phyloP scores from a whole-genome alignment of 2,113 vertebrate species.

The Aleadryas rufinucha region DNA sequence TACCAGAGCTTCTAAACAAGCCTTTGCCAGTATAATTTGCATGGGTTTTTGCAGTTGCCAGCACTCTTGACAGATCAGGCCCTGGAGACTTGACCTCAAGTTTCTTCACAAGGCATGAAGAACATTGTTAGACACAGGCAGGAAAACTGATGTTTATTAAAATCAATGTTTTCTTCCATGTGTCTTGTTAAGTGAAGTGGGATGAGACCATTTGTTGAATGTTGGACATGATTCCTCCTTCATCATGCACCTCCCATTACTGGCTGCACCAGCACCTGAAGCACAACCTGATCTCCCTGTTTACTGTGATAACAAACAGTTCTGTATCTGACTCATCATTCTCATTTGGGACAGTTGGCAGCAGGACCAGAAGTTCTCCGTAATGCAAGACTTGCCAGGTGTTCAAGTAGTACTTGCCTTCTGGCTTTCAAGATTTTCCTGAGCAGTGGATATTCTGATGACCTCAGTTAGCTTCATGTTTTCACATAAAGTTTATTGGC shows the following conservation, averaged over 20 bases:
- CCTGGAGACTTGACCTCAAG: background rate
- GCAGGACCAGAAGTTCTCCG: background rate
- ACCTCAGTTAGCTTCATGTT: background rate
- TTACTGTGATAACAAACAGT: background rate
- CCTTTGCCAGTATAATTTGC: background rate
- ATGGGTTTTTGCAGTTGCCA: background rate
- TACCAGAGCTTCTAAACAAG: background rate
- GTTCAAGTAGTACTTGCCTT: background rate
- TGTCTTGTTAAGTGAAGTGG: background rate
- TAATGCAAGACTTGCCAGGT: background rate
- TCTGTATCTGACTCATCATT: background rate
- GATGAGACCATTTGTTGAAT: background rate
- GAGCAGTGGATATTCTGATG: background rate
- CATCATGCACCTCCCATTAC: background rate
- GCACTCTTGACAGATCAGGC: background rate
- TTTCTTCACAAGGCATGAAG: background rate
- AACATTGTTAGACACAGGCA: background rate
- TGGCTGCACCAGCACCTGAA: background rate
- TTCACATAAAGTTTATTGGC: background rate
- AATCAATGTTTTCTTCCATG: background rate
- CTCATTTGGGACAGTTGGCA: background rate
- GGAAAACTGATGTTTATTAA: background rate
- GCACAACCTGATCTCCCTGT: background rate
- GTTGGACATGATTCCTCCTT: background rate
- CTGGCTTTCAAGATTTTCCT: background rate